Percentiles rank a stretch among this genome's conserved stretches.
phyloP scores from a whole-genome alignment of 37 sponge, comb jelly and placozoan genomes.

The Aphrocallistes beatrix region DNA sequence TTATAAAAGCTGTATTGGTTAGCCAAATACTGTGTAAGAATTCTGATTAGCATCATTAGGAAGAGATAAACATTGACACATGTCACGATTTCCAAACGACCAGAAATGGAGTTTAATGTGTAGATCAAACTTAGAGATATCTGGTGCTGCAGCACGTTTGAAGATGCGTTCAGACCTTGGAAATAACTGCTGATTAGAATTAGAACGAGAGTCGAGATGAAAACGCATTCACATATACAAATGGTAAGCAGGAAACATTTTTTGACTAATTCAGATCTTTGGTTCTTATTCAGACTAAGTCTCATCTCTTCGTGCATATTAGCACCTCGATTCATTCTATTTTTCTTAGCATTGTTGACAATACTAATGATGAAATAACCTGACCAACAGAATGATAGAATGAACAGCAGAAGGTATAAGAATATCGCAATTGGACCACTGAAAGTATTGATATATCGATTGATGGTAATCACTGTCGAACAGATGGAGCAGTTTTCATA shows the following conservation, averaged over 20 bases:
- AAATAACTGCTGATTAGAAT: neutral
- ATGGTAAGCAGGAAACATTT: neutral
- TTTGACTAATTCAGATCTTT: neutral
- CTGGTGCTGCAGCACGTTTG: too few relatives aligned
- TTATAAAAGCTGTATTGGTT: neutral
- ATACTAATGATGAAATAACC: neutral
- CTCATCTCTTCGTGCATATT: neutral
- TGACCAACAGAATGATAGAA: neutral
- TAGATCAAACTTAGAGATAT: neutral
- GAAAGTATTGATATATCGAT: neutral
- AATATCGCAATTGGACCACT: neutral
- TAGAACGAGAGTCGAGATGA: neutral
- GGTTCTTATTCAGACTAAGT: neutral
- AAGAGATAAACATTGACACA: neutral
- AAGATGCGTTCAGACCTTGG: neutral
- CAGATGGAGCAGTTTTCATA: too few relatives aligned
- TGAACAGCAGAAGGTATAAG: neutral
- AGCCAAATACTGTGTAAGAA: neutral
- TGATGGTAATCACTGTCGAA: neutral
- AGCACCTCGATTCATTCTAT: neutral
- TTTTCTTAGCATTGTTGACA: neutral
- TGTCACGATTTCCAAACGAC: neutral
- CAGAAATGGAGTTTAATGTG: neutral
- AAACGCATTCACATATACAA: neutral
- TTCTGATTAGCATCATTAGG: neutral